Evolutionary conservation across 2,888 invertebrate species (phyloP), one percentile per base, ranked within the genome.

Genomic region (Agonopterix alstromeriana): DNA sequence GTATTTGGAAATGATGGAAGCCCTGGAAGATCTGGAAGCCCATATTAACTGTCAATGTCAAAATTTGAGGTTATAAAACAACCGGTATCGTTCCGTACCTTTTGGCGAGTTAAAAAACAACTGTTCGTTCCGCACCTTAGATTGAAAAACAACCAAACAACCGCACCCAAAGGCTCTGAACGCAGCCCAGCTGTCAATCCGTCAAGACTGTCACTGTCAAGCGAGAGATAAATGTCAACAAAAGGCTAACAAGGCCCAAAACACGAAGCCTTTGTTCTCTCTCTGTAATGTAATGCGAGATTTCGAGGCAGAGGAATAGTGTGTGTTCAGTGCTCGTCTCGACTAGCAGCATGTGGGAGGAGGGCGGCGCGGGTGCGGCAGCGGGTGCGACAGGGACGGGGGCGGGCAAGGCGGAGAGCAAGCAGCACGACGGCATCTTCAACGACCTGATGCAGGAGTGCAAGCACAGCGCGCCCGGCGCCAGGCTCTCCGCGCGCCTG

Each of bases 371-470:
- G 51, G 50, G 46, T 27, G 51, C 46, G 2, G 53, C 51, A 8
- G 52, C 50, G 42, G 58, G 52, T 17, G 11, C 55, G 43, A 54
- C 50, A 50, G 51, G 46, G 9, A 51, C 49, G 42, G 48, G 48
- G 42, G 49, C 45, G 42, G 47, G 50, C 42, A 49, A 56, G 48
- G 51, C 45, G 44, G 47, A 46, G 48, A 38, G 57, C 3, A 70
- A 70, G 50, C 63, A 65, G 35, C 66, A 66, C 9, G 80, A 75
- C 11, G 60, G 67, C 2, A 59, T 78, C 42, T 93, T 92, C 72
- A 82, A 85, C 54, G 93, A 93, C 58, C 80, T 94, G 48, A 90
- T 92, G 65, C 88, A 90, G 54, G 93, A 94, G 76, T 93, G 93
- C 70, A 91, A 89, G 74, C 90, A 90, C 70, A 91, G 91, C 51